Evolutionary conservation across 2,113 vertebrate genomes (phyloP).

Genomic region (Eupsittula cactorum): DNA sequence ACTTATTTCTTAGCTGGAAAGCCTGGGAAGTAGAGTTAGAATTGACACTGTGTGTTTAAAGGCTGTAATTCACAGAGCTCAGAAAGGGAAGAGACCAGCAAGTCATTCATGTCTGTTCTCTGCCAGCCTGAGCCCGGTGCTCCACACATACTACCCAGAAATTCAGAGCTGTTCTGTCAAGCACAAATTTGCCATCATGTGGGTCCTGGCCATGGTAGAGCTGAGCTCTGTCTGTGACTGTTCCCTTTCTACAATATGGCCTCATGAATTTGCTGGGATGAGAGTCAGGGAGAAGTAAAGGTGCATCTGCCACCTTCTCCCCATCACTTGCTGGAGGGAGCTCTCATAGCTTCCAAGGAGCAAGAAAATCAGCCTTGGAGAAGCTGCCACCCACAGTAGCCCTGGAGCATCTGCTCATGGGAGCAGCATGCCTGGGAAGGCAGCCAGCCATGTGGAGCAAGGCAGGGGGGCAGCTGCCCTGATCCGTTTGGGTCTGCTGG

Average conservation of each 20-base stretch:
- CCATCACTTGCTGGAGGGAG: neutral
- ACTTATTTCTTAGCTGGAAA: neutral
- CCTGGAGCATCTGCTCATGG: neutral
- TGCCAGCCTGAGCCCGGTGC: neutral
- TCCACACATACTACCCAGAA: neutral
- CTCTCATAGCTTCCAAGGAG: neutral
- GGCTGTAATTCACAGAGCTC: neutral
- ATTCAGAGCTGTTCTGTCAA: neutral
- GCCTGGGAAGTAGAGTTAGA: neutral
- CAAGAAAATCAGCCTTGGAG: neutral
- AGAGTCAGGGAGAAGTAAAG: neutral
- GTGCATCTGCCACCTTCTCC: neutral
- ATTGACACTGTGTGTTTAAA: neutral
- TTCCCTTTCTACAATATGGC: neutral
- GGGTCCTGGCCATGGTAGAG: rapidly evolving
- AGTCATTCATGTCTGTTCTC: rapidly evolving
- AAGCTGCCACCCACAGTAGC: neutral
- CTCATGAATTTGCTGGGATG: neutral
- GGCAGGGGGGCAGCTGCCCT: neutral
- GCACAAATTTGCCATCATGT: neutral
- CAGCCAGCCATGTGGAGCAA: neutral
- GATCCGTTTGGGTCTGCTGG: neutral
- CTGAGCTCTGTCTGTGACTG: neutral
- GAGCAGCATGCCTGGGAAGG: neutral
- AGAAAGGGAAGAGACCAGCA: neutral